Base-by-base conservation (phyloP, 1,140 invertebrate species). In the Lucilia sericata region DNA sequence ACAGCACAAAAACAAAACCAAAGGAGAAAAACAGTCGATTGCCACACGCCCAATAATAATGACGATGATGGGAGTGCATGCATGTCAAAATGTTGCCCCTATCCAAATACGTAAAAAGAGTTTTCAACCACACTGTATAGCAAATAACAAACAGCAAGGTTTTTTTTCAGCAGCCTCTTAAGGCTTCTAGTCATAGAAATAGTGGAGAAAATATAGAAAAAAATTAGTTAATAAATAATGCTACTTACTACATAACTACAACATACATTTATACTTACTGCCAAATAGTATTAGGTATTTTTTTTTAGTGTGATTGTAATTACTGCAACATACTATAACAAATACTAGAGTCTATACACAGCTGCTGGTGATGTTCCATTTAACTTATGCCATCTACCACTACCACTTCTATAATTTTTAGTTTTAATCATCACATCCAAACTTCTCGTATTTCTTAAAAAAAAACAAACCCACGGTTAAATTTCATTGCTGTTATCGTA, bases 31-130 rank as follows among this genome's bases (percentile, higher is more conserved):
- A 36, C n/a, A 13, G n/a, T 49, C 76, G 21, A 80, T 80, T 80
- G 76, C 76, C 76, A 80, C 76, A 80, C 76, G 76, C 76, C 76
- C 76, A 80, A 80, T 80, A 80, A 80, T 49, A 76, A 76, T 42
- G 76, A 80, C 76, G 76, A 80, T 49, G 42, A 78, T 78, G 76
- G 76, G 76, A 80, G 76, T 80, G 76, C 76, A 80, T 80, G 42
- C 42, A 80, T 80, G 76, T 80, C 47, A 80, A 80, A 80, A 80
- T 80, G 42, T 80, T 80, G 76, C 76, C 76, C 76, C 76, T 80
- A 80, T 80, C 76, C 76, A 80, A 49, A 80, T 80, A 70, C 21
- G 65, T 19, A 70, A 70, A 25, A 70, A 70, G 60, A 70, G 65
- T 70, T 70, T 70, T 70, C 5, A 21, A n/a, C 65, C 65, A 70